Conservation (phyloP, 1,140 invertebrate genomes). For the Druon quercuslanigerum region DNA sequence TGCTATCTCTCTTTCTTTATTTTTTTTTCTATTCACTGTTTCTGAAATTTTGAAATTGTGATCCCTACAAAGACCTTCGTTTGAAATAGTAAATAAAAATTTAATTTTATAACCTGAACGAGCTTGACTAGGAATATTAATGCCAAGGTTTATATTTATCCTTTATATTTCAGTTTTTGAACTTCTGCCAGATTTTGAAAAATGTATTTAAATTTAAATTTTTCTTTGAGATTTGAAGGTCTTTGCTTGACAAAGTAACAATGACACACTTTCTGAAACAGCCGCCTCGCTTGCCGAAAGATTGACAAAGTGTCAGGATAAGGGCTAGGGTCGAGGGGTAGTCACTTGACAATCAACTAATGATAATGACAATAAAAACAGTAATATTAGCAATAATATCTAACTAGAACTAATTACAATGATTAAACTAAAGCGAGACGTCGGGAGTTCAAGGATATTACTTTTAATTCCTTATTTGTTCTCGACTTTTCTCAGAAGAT, state of each 20-base stretch:
- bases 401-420: slow-evolving; percentile 64
- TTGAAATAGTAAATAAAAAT: background rate
- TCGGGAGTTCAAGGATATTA: slow-evolving; percentile 46
- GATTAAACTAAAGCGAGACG: slow-evolving; percentile 54
- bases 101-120: slow-evolving; percentile 16
- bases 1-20: slow-evolving; percentile 49
- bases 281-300: slow-evolving; percentile 57
- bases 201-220: background rate
- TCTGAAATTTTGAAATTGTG: slow-evolving; percentile 32
- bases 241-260: background rate
- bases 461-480: slow-evolving; percentile 31
- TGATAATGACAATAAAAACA: slow-evolving; percentile 61
- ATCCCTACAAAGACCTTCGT: background rate
- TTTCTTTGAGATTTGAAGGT: background rate
- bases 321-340: slow-evolving; percentile 38
- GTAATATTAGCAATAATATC: slow-evolving; percentile 63
- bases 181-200: background rate
- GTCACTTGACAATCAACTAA: slow-evolving; percentile 68
- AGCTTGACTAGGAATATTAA: background rate
- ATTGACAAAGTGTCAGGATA: slow-evolving; percentile 42
- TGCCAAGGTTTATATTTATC: background rate
- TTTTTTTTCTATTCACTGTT: slow-evolving; percentile 32
- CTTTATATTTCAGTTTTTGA: background rate
- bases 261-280: slow-evolving; percentile 50
- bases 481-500: slow-evolving; percentile 47